Conservation (phyloP, 2,888 invertebrate species). For the Thalpophila matura region DNA sequence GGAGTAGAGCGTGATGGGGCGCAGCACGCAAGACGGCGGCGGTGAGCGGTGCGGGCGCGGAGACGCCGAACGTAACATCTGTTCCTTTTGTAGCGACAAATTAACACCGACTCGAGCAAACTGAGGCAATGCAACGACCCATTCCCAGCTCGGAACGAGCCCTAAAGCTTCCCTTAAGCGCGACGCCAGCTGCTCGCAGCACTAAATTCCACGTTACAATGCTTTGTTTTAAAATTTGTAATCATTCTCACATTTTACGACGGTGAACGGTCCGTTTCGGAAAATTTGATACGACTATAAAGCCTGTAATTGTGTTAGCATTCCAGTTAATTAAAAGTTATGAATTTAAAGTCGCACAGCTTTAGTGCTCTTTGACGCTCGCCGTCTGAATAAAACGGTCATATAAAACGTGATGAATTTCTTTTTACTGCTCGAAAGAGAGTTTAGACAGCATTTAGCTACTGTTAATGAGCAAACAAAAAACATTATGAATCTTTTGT, state of each 20-base stretch:
- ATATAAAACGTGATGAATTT: constrained; percentile 81
- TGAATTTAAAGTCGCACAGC: constrained; percentile 88
- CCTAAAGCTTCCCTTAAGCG: constrained; percentile 86
- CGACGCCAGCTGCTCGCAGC: constrained; percentile 84
- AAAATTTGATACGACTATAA: constrained; percentile 90
- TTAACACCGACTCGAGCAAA: constrained; percentile 85
- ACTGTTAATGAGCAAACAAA: constrained; percentile 77
- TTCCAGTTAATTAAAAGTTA: constrained; percentile 90
- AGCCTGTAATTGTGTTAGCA: constrained; percentile 89
- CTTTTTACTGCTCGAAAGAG: constrained; percentile 76
- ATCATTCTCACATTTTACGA: constrained; percentile 91
- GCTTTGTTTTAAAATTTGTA: constrained; percentile 90
- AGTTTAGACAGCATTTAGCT: constrained; percentile 75
- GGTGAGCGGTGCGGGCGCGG: constrained; percentile 44
- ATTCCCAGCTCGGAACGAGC: constrained; percentile 82
- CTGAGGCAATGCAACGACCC: constrained; percentile 83
- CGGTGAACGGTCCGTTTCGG: constrained; percentile 88
- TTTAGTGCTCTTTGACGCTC: constrained; percentile 82
- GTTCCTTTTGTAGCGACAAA: constrained; percentile 86
- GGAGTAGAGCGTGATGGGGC: constrained; percentile 27
- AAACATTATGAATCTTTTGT: constrained; percentile 71
- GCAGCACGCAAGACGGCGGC: constrained; percentile 60
- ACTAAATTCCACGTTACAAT: constrained; percentile 89
- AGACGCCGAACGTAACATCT: constrained; percentile 79
- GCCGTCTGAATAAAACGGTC: constrained; percentile 75